phyloP scores from a whole-genome alignment of 2,888 invertebrate genomes.

The Linnaemya vulpina region DNA sequence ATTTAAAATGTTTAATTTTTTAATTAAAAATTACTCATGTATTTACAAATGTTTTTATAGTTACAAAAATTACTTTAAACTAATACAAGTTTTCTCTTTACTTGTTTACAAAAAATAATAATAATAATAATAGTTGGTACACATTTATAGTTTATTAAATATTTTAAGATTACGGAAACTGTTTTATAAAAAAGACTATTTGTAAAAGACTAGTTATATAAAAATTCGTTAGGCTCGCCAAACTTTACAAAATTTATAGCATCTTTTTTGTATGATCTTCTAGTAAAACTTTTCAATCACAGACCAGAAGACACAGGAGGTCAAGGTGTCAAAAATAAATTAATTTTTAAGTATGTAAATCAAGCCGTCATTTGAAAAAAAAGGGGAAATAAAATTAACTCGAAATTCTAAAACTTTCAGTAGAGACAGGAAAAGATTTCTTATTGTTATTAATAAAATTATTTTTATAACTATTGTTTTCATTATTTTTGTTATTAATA shows the following conservation, averaged over 20 bases:
- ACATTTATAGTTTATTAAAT: background rate
- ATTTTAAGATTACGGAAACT: background rate
- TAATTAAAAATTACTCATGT: constrained; percentile 16
- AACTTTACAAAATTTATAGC: background rate
- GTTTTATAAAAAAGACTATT: background rate
- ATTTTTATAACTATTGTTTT: too few relatives aligned
- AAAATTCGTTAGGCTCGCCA: background rate
- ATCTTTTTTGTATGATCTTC: background rate
- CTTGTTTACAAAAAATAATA: too few relatives aligned
- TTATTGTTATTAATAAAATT: too few relatives aligned
- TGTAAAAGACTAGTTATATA: background rate
- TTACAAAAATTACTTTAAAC: constrained; percentile 8
- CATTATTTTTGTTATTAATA: too few relatives aligned
- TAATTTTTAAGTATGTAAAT: background rate
- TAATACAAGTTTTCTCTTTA: background rate
- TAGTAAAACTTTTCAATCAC: constrained; percentile 13
- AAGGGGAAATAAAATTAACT: too few relatives aligned
- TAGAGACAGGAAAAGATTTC: too few relatives aligned
- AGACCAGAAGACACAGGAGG: constrained; percentile 10
- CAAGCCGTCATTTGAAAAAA: too few relatives aligned
- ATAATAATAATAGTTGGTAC: background rate
- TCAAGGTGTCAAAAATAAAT: too few relatives aligned
- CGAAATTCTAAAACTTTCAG: too few relatives aligned
- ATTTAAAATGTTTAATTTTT: background rate
- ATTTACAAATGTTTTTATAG: constrained; percentile 22